Base-by-base conservation (phyloP, 1,140 invertebrate species). In the Atta cephalotes region DNA sequence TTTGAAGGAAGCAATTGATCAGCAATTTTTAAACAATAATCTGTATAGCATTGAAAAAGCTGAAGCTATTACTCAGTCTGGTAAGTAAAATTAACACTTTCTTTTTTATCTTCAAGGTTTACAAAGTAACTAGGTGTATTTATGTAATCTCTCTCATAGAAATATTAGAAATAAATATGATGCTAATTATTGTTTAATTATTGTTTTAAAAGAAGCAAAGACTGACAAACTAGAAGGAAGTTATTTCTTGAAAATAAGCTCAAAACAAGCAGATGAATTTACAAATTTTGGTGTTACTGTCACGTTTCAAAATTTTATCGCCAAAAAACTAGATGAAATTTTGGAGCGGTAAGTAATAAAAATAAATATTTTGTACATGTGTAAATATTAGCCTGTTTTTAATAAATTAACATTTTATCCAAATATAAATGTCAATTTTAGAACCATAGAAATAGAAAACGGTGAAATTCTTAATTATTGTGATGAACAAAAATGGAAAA, bases 231-330 rank as follows among this genome's bases (percentile, higher is more conserved):
- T 14, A 14, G 65, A 56, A 1, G 0, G 10, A 2, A 72, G 76
- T 6, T 87, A 82, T 5, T 90, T 87, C 4, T 56, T 84, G 10
- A 81, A 76, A 53, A 45, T 31, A 35, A 45, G 56, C 10, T 51
- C 35, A 9, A 71, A 81, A 0, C n/a, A 88, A 9, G 10, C 76
- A 9, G 62, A 93, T 12, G 21, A 86, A 18, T 93, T 91, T 80
- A 49, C 85, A 12, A 92, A 88, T 77, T 90, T 92, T 89, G 91
- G 90, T 77, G 88, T 92, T 7, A 87, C 87, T 0, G 16, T 87
- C 39, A 62, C 81, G 16, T 93, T 91, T 56, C 90, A 91, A 63
- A 77, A 85, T 79, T 93, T 87, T 88, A 89, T 94, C 18, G 93
- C 92, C 4, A 92, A 90, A 68, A 92, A 93, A 60, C 77, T 94